Percentiles rank a stretch among this genome's conserved stretches.
These are phyloP conservation scores for Picathartes gymnocephalus DNA, from an alignment of 2,113 vertebrate genomes.

Conservation along the genomic window DNA sequence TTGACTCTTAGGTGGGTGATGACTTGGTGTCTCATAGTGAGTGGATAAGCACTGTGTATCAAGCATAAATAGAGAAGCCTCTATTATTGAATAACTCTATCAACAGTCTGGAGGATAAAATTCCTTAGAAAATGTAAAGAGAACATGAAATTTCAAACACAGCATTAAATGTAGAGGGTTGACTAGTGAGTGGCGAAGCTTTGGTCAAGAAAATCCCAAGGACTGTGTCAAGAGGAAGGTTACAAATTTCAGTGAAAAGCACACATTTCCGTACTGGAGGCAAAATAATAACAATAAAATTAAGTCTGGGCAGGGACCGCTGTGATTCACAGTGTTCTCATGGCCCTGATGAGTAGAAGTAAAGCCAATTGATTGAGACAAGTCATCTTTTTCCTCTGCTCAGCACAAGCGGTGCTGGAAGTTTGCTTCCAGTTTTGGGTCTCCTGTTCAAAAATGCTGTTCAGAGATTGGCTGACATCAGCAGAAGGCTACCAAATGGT, in stretches of 20 bases:
- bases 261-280: background rate
- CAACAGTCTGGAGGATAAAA: background rate
- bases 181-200: background rate
- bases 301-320: background rate
- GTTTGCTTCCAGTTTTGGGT: background rate
- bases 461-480: background rate
- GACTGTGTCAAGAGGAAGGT: background rate
- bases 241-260: background rate
- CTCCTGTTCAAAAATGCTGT: background rate
- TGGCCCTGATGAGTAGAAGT: background rate
- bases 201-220: background rate
- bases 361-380: background rate
- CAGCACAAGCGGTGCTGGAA: background rate
- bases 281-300: background rate
- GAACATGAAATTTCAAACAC: background rate
- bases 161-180: background rate
- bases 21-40: background rate
- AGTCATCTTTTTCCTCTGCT: background rate
- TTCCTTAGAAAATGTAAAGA: background rate
- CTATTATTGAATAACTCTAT: background rate
- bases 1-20: background rate
- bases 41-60: background rate
- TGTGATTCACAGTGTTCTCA: background rate
- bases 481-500: background rate
- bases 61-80: background rate